Percentiles rank a stretch among this genome's conserved stretches.
Conservation (phyloP, 1,140 invertebrate species). For the Drosophila lini region DNA sequence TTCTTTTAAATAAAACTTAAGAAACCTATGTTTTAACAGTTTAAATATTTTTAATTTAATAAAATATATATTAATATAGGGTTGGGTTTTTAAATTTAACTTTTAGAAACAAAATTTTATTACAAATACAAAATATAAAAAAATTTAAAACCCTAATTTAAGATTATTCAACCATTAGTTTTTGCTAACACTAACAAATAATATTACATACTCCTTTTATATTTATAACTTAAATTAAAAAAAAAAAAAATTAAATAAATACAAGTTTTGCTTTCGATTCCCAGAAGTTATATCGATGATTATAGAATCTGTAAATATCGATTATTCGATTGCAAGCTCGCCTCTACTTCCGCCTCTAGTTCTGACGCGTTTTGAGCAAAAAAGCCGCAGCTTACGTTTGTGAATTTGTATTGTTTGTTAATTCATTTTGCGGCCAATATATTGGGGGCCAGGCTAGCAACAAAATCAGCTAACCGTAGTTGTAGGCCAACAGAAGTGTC, state of each 20-base stretch:
- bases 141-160: too few relatives aligned
- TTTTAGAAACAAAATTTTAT: too few relatives aligned
- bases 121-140: too few relatives aligned
- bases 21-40: background rate
- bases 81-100: too few relatives aligned
- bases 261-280: too few relatives aligned
- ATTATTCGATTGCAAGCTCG: background rate
- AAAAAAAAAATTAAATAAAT: too few relatives aligned
- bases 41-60: background rate
- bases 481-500: conserved; percentile 31
- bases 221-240: too few relatives aligned
- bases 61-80: too few relatives aligned
- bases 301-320: conserved; percentile 4
- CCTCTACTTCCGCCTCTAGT: conserved; percentile 6
- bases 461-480: conserved; percentile 27
- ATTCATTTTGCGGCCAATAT: conserved; percentile 31
- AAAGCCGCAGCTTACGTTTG: conserved; percentile 28
- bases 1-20: background rate
- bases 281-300: background rate
- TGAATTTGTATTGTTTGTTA: conserved; percentile 36
- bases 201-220: too few relatives aligned
- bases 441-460: conserved; percentile 27
- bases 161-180: too few relatives aligned
- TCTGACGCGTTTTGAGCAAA: conserved; percentile 30
- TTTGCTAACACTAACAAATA: too few relatives aligned